A percentile compares a stretch with the other conserved stretches of the same genome.
phyloP scores from a whole-genome alignment of 2,888 invertebrate genomes.

The Conchocele bisecta region DNA sequence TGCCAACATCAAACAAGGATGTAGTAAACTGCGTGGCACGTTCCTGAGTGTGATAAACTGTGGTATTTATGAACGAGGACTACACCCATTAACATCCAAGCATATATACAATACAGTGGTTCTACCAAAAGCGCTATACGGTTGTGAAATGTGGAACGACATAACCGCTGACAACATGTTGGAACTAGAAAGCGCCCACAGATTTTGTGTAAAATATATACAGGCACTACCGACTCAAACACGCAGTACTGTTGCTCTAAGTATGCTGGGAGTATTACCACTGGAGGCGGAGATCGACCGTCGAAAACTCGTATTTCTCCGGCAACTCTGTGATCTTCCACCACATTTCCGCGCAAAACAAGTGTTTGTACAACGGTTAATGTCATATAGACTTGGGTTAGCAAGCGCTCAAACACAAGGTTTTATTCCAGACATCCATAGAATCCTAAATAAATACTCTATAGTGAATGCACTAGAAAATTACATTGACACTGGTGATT shows the following conservation, averaged over 20 bases:
- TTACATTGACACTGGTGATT: not conserved
- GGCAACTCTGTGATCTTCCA: no score
- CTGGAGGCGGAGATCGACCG: not conserved
- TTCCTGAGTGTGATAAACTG: not conserved
- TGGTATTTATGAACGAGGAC: not conserved
- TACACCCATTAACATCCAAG: not conserved
- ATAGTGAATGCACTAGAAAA: not conserved
- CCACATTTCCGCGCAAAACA: no score
- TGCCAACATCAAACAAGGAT: not conserved
- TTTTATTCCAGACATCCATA: not conserved
- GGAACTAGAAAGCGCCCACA: not conserved
- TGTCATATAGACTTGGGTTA: no score
- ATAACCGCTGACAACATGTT: not conserved
- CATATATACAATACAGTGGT: conserved; percentile 5
- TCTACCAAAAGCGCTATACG: conserved; percentile 14
- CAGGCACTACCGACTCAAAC: not conserved
- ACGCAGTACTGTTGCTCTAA: not conserved
- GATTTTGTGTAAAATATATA: not conserved
- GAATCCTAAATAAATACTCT: not conserved
- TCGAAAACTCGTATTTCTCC: not conserved
- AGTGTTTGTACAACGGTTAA: no score
- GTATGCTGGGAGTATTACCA: not conserved
- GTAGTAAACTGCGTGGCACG: not conserved
- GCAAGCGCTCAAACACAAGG: no score
- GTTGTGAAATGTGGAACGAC: conserved; percentile 8